Conservation (phyloP, 2,113 vertebrate species). For the Menura novaehollandiae region DNA sequence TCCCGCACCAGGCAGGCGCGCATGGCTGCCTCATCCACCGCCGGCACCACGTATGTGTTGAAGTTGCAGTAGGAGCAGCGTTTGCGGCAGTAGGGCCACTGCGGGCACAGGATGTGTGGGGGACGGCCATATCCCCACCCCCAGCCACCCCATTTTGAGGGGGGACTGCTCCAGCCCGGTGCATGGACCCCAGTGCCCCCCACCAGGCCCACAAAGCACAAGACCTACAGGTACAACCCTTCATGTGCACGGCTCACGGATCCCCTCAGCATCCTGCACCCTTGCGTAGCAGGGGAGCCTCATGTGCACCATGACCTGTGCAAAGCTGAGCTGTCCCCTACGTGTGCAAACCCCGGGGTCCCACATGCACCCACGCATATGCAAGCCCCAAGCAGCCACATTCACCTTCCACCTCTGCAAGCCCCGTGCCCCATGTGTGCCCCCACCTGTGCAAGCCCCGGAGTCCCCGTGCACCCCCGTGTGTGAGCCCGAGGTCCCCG, state of each 20-base stretch:
- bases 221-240: no score
- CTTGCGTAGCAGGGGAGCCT: background rate
- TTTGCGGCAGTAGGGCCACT: conserved; percentile 95
- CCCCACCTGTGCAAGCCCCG: background rate
- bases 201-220: background rate
- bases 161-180: background rate
- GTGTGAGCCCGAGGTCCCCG: no score
- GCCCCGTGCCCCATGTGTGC: background rate
- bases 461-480: background rate
- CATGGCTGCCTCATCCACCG: conserved; percentile 72
- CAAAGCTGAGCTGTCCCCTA: background rate
- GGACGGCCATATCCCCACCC: accelerated
- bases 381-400: background rate
- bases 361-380: background rate
- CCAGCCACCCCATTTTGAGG: accelerated
- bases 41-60: conserved; percentile 85
- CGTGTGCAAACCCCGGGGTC: background rate
- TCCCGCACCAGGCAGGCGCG: conserved; percentile 80
- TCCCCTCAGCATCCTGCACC: background rate
- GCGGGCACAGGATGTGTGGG: background rate
- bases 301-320: accelerated
- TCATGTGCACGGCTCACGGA: accelerated
- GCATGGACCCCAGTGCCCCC: accelerated
- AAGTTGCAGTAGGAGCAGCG: conserved; percentile 93
- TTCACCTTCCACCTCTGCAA: background rate